Evolutionary conservation across 2,113 vertebrate species (phyloP).

Genomic region (Platycercus adscitus): DNA sequence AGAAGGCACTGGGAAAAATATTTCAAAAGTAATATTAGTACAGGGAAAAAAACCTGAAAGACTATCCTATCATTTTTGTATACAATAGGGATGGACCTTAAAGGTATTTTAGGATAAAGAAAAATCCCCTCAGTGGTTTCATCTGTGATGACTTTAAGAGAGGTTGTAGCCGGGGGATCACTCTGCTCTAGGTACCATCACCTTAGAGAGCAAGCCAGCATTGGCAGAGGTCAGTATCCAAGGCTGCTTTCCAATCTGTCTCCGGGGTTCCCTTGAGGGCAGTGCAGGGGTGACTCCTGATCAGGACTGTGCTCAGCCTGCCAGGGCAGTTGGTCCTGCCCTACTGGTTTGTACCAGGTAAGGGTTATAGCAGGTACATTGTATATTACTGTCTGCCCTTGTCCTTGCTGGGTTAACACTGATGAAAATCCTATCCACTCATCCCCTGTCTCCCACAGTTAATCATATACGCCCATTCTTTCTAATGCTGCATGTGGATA

Average conservation of each 20-base stretch:
- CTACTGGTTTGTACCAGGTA: not conserved
- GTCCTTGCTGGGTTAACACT: not conserved
- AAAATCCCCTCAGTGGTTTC: not conserved
- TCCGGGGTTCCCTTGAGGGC: not conserved
- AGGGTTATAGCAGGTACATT: not conserved
- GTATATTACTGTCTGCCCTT: not conserved
- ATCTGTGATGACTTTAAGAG: not conserved
- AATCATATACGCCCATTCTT: not conserved
- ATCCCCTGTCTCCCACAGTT: not conserved
- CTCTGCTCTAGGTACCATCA: not conserved
- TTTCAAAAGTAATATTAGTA: not conserved
- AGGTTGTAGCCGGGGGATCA: fast-evolving
- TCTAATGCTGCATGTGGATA: not conserved
- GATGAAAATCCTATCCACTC: not conserved
- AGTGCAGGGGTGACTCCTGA: not conserved
- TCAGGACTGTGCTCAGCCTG: not conserved
- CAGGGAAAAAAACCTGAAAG: not conserved
- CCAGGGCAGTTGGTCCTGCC: not conserved
- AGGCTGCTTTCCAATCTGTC: not conserved
- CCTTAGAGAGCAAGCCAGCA: not conserved
- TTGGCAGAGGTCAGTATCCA: not conserved
- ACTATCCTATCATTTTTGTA: not conserved
- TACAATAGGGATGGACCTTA: not conserved
- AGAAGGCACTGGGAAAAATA: not conserved
- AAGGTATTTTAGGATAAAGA: not conserved